Evolutionary conservation across 2,797 vertebrate species (phyloP).

Genomic region (Pelodytes ibericus): DNA sequence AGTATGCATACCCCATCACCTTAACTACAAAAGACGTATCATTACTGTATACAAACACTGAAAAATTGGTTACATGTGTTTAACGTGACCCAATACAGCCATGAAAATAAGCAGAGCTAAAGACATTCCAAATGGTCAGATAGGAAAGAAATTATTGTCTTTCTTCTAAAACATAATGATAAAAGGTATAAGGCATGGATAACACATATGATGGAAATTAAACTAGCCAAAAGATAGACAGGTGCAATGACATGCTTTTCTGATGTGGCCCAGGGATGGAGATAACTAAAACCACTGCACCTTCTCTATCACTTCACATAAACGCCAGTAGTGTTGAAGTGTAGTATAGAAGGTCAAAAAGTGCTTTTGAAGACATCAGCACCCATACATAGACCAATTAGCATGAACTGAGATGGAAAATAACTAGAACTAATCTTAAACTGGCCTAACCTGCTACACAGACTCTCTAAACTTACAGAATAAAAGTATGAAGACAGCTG

Average conservation of each 20-base stretch:
- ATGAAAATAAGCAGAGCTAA: background rate
- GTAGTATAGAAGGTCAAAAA: no score
- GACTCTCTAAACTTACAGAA: no score
- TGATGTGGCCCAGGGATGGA: background rate
- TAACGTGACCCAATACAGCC: background rate
- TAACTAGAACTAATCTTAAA: no score
- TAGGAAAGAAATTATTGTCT: background rate
- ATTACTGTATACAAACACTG: background rate
- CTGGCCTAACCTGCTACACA: no score
- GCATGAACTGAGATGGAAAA: no score
- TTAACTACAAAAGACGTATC: background rate
- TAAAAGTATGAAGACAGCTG: no score
- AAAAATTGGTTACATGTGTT: slow-evolving; percentile 1
- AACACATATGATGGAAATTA: background rate
- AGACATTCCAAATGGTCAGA: background rate
- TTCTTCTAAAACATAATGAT: background rate
- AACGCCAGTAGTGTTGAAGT: no score
- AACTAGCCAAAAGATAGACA: background rate
- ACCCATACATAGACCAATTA: no score
- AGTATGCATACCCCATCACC: background rate
- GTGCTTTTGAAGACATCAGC: no score
- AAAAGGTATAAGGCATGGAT: background rate
- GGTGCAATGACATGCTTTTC: background rate
- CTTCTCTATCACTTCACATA: no score
- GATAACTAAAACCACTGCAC: no score